phyloP scores from a whole-genome alignment of 2,888 invertebrate genomes.

The Oligia fasciuncula region DNA sequence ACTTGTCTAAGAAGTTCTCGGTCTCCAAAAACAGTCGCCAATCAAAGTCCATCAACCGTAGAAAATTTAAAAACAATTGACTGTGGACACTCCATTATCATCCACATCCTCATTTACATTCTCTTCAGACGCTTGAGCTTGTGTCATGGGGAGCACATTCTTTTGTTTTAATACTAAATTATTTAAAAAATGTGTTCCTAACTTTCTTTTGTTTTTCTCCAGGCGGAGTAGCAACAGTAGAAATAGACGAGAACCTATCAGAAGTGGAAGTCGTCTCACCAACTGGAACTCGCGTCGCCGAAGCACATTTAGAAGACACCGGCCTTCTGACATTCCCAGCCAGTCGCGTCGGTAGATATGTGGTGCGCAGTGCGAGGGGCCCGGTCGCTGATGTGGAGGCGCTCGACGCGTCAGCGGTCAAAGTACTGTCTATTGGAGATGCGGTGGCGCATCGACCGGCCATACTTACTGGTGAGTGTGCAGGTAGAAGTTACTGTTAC shows the following conservation, averaged over 20 bases:
- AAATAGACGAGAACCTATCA: constrained; percentile 90
- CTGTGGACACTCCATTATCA: background rate
- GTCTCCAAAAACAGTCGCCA: too few relatives aligned
- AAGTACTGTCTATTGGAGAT: constrained; percentile 93
- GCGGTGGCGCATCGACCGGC: constrained; percentile 95
- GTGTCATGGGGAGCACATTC: too few relatives aligned
- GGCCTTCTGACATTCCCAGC: constrained; percentile 94
- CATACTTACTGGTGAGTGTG: constrained; percentile 90
- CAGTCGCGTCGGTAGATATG: constrained; percentile 93
- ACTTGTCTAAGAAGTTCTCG: background rate
- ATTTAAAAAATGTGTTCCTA: background rate
- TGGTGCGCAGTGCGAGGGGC: constrained; percentile 89
- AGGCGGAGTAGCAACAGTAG: constrained; percentile 91
- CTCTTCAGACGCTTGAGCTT: too few relatives aligned
- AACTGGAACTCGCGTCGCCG: constrained; percentile 91
- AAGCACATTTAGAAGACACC: constrained; percentile 90
- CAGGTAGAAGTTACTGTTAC: background rate
- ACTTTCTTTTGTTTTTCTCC: constrained; percentile 4
- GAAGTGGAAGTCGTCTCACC: constrained; percentile 93
- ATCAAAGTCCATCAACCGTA: background rate
- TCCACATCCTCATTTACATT: background rate
- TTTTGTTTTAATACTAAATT: background rate
- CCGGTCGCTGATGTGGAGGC: constrained; percentile 92
- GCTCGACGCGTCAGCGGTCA: constrained; percentile 93
- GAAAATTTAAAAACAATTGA: background rate